phyloP scores from a whole-genome alignment of 2,888 invertebrate genomes.

The Thysanoteuthis rhombus region DNA sequence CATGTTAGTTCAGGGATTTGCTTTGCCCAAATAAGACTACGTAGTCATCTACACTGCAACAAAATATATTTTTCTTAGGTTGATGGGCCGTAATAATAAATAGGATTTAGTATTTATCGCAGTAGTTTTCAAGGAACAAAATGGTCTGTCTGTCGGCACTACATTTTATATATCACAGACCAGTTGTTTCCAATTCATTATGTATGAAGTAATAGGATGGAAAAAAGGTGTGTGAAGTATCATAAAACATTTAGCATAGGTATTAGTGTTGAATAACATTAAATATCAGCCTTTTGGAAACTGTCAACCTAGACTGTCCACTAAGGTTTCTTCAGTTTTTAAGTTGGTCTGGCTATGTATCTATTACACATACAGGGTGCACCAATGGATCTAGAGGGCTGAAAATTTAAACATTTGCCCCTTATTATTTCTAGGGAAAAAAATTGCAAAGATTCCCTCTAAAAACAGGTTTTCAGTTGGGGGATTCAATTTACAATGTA shows the following conservation, averaged over 20 bases:
- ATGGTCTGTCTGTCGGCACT: neutral
- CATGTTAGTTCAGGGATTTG: neutral
- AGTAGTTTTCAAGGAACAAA: neutral
- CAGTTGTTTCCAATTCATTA: neutral
- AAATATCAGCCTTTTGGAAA: neutral
- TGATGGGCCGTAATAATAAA: neutral
- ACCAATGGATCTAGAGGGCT: too few species aligned
- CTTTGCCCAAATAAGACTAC: neutral
- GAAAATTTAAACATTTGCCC: too few species aligned
- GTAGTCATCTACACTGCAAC: neutral
- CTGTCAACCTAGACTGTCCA: too few species aligned
- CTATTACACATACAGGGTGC: too few species aligned
- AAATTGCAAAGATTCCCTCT: too few species aligned
- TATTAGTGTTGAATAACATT: neutral
- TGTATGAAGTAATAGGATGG: neutral
- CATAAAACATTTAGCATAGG: neutral
- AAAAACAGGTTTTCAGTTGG: too few species aligned
- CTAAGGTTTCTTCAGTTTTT: too few species aligned
- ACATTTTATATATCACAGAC: neutral
- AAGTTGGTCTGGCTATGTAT: too few species aligned
- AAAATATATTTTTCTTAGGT: neutral
- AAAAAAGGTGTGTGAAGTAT: neutral
- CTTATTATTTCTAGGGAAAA: too few species aligned
- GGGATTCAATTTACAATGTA: too few species aligned
- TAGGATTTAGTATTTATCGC: neutral